These are phyloP conservation scores for Plemyria rubiginata DNA, from an alignment of 2,888 invertebrate genomes.

Conservation along the genomic window DNA sequence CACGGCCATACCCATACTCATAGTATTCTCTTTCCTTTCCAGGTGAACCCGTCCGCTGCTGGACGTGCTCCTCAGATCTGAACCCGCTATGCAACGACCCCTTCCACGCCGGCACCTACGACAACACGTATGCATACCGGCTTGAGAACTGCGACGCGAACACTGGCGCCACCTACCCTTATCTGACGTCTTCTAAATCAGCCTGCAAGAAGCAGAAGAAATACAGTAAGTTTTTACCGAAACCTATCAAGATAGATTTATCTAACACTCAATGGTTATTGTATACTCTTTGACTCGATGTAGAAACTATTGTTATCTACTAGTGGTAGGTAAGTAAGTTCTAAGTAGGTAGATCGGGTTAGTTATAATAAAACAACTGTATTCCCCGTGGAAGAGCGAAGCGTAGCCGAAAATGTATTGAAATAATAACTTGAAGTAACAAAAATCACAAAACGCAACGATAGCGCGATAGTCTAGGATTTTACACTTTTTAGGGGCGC, in stretches of 20 bases:
- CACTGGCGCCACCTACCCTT: conserved; percentile 76
- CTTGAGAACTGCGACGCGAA: conserved; percentile 80
- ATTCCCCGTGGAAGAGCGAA: too few species aligned
- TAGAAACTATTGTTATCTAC: too few species aligned
- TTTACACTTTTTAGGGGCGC: too few species aligned
- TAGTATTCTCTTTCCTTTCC: conserved; percentile 57
- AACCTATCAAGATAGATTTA: not conserved
- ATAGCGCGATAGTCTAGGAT: too few species aligned
- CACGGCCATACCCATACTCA: not conserved
- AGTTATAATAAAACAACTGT: too few species aligned
- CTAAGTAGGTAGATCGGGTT: too few species aligned
- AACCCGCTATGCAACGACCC: conserved; percentile 90
- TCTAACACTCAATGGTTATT: not conserved
- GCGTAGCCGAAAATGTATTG: too few species aligned
- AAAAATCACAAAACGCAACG: too few species aligned
- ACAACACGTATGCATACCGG: conserved; percentile 74
- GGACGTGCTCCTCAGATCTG: conserved; percentile 90
- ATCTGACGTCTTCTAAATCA: conserved; percentile 81
- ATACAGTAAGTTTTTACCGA: conserved; percentile 86
- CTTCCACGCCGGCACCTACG: conserved; percentile 85
- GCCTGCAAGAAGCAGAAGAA: conserved; percentile 91
- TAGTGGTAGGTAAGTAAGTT: too few species aligned
- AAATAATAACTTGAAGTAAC: too few species aligned
- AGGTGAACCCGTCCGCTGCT: conserved; percentile 89
- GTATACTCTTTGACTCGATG: too few species aligned